A percentile compares a stretch with the other conserved stretches of the same genome.
Conservation (phyloP, 2,113 vertebrate genomes). For the Heptranchias perlo region DNA sequence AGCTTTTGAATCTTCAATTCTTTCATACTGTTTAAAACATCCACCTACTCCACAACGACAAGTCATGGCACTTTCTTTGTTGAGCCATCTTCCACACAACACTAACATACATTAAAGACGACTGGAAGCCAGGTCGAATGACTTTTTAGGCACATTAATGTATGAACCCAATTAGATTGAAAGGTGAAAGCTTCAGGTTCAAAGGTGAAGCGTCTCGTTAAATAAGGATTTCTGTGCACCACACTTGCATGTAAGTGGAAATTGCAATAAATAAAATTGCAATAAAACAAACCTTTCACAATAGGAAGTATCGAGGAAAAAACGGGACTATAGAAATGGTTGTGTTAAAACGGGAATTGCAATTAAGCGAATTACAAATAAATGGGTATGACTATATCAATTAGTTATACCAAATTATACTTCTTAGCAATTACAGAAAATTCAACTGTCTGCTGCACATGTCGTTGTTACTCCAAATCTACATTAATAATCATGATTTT, state of each 20-base stretch:
- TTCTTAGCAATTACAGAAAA: neutral
- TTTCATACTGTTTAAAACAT: neutral
- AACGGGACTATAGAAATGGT: neutral
- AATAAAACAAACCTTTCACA: neutral
- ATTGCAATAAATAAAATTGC: neutral
- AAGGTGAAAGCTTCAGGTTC: neutral
- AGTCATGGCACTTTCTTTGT: neutral
- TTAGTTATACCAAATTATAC: neutral
- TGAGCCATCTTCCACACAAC: neutral
- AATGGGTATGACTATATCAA: neutral
- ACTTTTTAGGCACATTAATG: neutral
- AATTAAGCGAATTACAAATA: neutral
- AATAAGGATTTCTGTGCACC: neutral
- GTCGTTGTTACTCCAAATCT: neutral
- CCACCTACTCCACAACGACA: neutral
- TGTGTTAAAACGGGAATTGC: neutral
- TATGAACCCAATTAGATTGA: neutral
- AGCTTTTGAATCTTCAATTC: neutral
- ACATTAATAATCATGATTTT: neutral
- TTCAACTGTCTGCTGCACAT: neutral
- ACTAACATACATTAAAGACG: neutral
- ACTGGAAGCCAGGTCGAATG: neutral
- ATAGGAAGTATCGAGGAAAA: neutral
- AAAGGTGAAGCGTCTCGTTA: neutral
- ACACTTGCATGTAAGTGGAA: neutral